Conservation (phyloP, 2,888 invertebrate species). For the Rotaria macrura region DNA sequence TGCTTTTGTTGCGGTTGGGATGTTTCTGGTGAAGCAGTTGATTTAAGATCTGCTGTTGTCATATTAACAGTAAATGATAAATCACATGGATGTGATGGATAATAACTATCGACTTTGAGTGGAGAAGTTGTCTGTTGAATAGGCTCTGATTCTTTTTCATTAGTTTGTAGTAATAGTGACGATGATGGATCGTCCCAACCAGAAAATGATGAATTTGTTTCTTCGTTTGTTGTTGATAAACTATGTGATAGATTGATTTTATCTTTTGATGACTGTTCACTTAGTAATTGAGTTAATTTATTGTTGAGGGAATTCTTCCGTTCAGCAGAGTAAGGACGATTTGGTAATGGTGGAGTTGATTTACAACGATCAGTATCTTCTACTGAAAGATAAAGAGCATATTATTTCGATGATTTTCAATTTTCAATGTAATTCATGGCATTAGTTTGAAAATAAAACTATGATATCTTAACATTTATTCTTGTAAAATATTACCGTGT, state of each 20-base stretch:
- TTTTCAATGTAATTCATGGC: too few relatives aligned
- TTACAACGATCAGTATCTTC: neutral
- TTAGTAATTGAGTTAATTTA: neutral
- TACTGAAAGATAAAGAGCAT: neutral
- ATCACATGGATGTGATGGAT: neutral
- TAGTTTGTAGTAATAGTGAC: neutral
- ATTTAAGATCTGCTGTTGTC: neutral
- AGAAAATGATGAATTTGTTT: neutral
- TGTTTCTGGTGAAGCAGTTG: neutral
- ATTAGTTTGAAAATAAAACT: too few relatives aligned
- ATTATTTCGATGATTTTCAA: too few relatives aligned
- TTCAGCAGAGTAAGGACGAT: neutral
- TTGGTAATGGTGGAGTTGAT: neutral
- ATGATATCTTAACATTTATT: too few relatives aligned
- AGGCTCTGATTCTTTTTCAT: neutral
- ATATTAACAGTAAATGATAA: neutral
- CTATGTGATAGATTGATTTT: neutral
- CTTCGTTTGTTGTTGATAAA: constrained; percentile 2
- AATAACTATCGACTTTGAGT: neutral
- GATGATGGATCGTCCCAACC: neutral
- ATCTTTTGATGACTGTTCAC: neutral
- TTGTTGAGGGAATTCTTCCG: neutral
- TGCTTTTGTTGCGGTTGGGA: neutral
- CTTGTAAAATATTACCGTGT: too few relatives aligned
- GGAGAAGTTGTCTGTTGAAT: neutral